These are phyloP conservation scores for Canis aureus DNA, from an alignment of 2,113 vertebrate species.

Conservation along the genomic window DNA sequence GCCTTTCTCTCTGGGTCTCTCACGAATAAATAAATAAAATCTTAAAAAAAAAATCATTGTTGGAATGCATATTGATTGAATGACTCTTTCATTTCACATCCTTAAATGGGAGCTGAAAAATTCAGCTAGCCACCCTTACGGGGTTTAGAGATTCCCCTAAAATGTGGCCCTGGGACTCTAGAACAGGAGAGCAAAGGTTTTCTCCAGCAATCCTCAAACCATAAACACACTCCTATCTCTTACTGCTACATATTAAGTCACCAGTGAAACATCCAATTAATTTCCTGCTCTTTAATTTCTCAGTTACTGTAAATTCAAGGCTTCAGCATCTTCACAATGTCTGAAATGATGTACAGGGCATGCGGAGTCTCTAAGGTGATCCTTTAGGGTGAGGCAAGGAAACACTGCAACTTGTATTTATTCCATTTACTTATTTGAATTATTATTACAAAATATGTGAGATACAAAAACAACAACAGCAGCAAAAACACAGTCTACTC, in stretches of 20 bases:
- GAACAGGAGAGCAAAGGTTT: neutral
- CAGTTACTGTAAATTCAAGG: neutral
- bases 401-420: neutral
- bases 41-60: neutral
- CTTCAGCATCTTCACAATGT: neutral
- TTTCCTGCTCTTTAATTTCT: neutral
- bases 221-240: neutral
- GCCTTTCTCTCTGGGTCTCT: no score
- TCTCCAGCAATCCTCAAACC: neutral
- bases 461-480: neutral
- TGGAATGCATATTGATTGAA: neutral
- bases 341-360: neutral
- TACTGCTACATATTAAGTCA: neutral
- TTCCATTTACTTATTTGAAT: neutral
- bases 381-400: neutral
- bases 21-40: no score
- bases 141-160: neutral
- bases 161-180: neutral
- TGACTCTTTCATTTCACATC: neutral
- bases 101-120: conserved; percentile 1
- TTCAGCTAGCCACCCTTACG: neutral
- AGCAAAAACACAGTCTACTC: neutral
- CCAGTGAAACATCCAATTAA: neutral
- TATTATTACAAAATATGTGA: neutral
- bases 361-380: neutral